Base-by-base conservation (phyloP, 1,140 invertebrate species). In the Triops longicaudatus region DNA sequence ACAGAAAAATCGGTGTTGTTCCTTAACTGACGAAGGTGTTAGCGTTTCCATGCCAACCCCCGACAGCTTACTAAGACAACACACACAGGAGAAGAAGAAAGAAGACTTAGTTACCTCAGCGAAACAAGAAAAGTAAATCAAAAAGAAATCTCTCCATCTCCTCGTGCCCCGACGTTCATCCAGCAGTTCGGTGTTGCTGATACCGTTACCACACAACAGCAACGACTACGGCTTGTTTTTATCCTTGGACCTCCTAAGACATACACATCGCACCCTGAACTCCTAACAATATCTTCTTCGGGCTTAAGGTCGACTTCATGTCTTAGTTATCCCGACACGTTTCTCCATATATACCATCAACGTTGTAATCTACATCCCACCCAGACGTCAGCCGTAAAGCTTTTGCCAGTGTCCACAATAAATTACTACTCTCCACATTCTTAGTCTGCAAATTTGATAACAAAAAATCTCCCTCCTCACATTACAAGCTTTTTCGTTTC, bases 1-100 rank as follows among this genome's bases (percentile, higher is more conserved):
- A n/a, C 14, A 3, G n/a, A 63, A 63, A 63, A 63, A 63, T 63
- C 50, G 17, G 50, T n/a, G 50, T 63, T 63, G 50, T 37, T 37
- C 31, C 31, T 37, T 37, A 7, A 7, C 31, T 37, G 31, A 37
- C 31, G 31, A 37, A 37, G 50, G 50, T 63, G 50, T 22, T n/a
- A 63, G 31, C 31, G 50, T 63, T 63, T n/a, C 50, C 50, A 63
- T 63, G 50, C 50, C 50, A 63, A 63, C 50, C 50, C 31, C 50
- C 50, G 14, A 63, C 50, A 63, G 50, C 50, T 63, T 63, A 22
- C 50, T 63, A 63, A 17, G 50, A 63, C 50, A 63, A 63, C 50
- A 63, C 43, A 44, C 50, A 22, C 14, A 1, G 50, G 14, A 37
- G 31, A 37, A 37, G 31, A 2, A 37, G 7, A 2, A 37, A 7